Evolutionary conservation across 1,140 invertebrate genomes (phyloP).

Genomic region (Lasioglossum albipes): DNA sequence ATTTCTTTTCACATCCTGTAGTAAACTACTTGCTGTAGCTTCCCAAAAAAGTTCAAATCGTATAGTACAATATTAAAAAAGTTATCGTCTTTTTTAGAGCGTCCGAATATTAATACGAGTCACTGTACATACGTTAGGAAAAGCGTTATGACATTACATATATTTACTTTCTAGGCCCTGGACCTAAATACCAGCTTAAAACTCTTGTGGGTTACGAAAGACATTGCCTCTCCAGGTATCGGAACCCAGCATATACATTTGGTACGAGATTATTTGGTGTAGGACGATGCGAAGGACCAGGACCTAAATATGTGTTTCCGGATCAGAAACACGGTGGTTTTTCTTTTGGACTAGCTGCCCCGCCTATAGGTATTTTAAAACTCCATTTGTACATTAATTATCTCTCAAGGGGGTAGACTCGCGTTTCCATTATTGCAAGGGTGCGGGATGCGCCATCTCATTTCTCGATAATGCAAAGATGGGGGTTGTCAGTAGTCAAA

Average conservation of each 20-base stretch:
- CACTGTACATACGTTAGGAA: neutral
- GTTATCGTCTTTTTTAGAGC: too few relatives aligned
- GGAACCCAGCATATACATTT: slow-evolving; percentile 73
- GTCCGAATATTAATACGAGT: too few relatives aligned
- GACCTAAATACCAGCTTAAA: slow-evolving; percentile 72
- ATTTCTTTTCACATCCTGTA: too few relatives aligned
- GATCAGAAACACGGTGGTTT: slow-evolving; percentile 52
- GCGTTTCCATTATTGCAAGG: too few relatives aligned
- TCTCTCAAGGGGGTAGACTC: too few relatives aligned
- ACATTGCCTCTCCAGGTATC: slow-evolving; percentile 70
- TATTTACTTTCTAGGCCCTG: slow-evolving; percentile 66
- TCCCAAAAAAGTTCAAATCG: too few relatives aligned
- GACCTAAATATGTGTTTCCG: slow-evolving; percentile 67
- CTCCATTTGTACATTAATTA: neutral
- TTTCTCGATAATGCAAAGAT: too few relatives aligned
- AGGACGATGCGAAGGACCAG: slow-evolving; percentile 56
- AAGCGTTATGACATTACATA: neutral
- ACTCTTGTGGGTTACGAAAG: slow-evolving; percentile 68
- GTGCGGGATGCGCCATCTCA: too few relatives aligned
- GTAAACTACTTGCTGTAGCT: too few relatives aligned
- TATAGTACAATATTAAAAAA: too few relatives aligned
- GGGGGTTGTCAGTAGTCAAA: too few relatives aligned
- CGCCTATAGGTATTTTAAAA: slow-evolving; percentile 33
- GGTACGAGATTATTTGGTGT: slow-evolving; percentile 12
- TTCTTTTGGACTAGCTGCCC: slow-evolving; percentile 53